phyloP scores from a whole-genome alignment of 2,888 invertebrate species.

The Selenia dentaria region DNA sequence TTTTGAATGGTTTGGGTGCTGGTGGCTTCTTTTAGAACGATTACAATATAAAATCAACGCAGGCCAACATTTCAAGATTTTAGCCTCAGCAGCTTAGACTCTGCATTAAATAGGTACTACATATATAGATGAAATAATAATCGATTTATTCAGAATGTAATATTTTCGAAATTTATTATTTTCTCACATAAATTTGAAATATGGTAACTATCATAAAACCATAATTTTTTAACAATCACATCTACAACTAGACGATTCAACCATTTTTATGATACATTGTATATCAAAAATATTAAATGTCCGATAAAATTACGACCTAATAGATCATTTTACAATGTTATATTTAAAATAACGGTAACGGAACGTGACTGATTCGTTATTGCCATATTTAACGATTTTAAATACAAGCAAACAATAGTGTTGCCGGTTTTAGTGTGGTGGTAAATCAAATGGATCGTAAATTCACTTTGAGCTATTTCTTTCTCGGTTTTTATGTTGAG shows the following conservation, averaged over 20 bases:
- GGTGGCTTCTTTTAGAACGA: too few relatives aligned
- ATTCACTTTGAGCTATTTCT: conserved; percentile 54
- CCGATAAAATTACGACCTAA: conserved; percentile 43
- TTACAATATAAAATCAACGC: too few relatives aligned
- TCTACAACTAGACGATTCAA: conserved; percentile 7
- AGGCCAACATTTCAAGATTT: too few relatives aligned
- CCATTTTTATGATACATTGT: conserved; percentile 21
- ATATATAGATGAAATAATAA: too few relatives aligned
- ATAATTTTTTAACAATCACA: conserved; percentile 14
- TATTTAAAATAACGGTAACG: conserved; percentile 63
- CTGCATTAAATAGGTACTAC: too few relatives aligned
- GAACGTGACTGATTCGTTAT: conserved; percentile 70
- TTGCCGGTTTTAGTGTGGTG: conserved; percentile 62
- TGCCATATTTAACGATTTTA: conserved; percentile 73
- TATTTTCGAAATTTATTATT: too few relatives aligned
- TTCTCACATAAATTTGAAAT: too few relatives aligned
- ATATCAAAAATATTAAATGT: conserved; percentile 23
- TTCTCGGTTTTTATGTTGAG: conserved; percentile 54
- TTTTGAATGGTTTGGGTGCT: too few relatives aligned
- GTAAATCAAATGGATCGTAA: conserved; percentile 73
- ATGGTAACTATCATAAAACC: too few relatives aligned
- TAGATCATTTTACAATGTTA: conserved; percentile 58
- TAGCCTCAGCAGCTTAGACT: too few relatives aligned
- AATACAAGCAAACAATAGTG: conserved; percentile 70
- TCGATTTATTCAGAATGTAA: too few relatives aligned